Evolutionary conservation across 2,797 vertebrate genomes (phyloP).

Genomic region (Delichon dasypus): DNA sequence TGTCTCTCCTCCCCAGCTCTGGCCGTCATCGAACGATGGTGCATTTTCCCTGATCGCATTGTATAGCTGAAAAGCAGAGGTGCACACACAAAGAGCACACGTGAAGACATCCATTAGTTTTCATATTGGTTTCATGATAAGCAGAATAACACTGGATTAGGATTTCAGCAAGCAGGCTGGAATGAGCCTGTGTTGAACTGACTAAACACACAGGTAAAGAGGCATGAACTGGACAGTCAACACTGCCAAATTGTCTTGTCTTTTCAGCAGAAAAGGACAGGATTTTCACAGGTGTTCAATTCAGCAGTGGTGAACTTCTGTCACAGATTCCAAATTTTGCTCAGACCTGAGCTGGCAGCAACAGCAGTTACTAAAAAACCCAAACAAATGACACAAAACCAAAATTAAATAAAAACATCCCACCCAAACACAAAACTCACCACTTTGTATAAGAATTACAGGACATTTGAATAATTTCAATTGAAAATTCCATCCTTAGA

Average conservation of each 20-base stretch:
- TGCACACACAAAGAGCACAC: not conserved
- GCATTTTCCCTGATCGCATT: constrained; percentile 76
- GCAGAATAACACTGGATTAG: not conserved
- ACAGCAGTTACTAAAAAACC: not conserved
- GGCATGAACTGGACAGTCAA: not conserved
- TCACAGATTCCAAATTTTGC: not conserved
- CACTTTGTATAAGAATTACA: not conserved
- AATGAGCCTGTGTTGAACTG: not conserved
- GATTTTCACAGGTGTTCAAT: not conserved
- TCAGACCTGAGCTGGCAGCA: not conserved
- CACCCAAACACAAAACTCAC: rapidly evolving
- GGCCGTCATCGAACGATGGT: constrained; percentile 84
- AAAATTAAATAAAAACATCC: not conserved
- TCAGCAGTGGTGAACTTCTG: not conserved
- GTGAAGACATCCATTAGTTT: not conserved
- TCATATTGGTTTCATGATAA: not conserved
- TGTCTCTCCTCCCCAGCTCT: constrained; percentile 77
- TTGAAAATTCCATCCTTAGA: not conserved
- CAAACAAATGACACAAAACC: not conserved
- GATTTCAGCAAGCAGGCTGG: not conserved
- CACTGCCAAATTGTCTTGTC: not conserved
- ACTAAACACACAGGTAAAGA: not conserved
- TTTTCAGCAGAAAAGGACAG: not conserved
- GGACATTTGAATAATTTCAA: not conserved
- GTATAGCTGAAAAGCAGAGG: constrained; percentile 60